Percentiles rank a stretch among this genome's conserved stretches.
Conservation (phyloP, 2,797 vertebrate species). For the Platyrinchus mystaceus region DNA sequence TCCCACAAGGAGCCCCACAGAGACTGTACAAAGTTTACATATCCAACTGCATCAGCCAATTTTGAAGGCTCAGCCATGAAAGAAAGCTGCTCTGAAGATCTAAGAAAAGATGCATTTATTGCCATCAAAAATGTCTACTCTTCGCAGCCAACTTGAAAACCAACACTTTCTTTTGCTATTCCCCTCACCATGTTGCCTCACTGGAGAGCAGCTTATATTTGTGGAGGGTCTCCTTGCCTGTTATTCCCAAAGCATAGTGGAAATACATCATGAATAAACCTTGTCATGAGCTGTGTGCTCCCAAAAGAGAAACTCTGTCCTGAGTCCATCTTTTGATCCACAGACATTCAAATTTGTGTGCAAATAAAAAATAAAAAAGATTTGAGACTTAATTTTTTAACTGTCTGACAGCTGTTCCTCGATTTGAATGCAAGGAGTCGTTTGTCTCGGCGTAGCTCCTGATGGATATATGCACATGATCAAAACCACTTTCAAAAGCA, state of each 20-base stretch:
- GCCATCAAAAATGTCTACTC: background rate
- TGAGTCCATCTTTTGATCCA: background rate
- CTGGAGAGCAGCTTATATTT: background rate
- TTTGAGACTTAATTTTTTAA: background rate
- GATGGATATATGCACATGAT: background rate
- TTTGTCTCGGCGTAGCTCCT: background rate
- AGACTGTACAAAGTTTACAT: background rate
- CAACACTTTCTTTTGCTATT: background rate
- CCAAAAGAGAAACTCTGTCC: background rate
- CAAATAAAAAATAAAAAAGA: background rate
- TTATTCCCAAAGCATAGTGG: background rate
- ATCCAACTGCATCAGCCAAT: background rate
- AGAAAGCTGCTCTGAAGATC: background rate
- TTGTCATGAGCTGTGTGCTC: background rate
- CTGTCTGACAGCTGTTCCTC: background rate
- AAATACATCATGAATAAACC: background rate
- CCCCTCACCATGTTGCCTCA: background rate
- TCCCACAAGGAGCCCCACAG: background rate
- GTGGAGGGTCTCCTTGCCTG: background rate
- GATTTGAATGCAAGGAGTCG: background rate
- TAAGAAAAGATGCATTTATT: background rate
- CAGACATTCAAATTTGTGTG: background rate
- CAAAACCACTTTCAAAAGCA: constrained; percentile 8
- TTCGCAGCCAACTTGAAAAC: background rate
- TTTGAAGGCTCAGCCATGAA: background rate